Evolutionary conservation across 1,140 invertebrate species (phyloP).

Genomic region (Antheraea mylitta): DNA sequence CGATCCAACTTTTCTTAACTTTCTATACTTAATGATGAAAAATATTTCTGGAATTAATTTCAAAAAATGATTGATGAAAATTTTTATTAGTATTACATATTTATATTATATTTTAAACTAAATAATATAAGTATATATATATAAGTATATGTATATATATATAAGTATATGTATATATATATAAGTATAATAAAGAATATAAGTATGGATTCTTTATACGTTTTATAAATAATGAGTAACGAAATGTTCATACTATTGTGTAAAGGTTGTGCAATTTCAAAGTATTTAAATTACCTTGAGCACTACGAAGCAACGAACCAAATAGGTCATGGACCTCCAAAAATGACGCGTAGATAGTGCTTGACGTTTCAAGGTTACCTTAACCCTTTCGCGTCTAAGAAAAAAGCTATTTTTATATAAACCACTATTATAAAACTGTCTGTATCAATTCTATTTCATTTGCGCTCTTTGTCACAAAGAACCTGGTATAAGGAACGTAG

Average conservation of each 20-base stretch:
- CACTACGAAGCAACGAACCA: constrained; percentile 15
- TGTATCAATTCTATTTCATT: background rate
- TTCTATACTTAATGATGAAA: no score
- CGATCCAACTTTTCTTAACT: no score
- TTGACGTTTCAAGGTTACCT: constrained; percentile 31
- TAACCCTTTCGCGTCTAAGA: background rate
- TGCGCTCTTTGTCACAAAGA: background rate
- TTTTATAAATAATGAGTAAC: background rate
- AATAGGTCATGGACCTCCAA: constrained; percentile 36
- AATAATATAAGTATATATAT: no score
- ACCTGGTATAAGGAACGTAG: no score
- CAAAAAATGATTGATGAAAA: no score
- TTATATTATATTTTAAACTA: no score
- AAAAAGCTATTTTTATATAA: background rate
- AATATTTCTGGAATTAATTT: no score
- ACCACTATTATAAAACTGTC: background rate
- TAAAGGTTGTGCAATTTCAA: constrained; percentile 1
- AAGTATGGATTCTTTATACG: constrained; percentile 10
- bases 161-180: no score
- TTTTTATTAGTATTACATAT: no score
- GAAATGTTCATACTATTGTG: background rate
- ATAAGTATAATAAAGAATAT: no score
- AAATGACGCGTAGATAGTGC: constrained; percentile 32
- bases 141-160: no score
- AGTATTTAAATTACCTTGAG: background rate